Evolutionary conservation across 2,888 invertebrate species (phyloP).

Genomic region (Epirrhoe alternata): DNA sequence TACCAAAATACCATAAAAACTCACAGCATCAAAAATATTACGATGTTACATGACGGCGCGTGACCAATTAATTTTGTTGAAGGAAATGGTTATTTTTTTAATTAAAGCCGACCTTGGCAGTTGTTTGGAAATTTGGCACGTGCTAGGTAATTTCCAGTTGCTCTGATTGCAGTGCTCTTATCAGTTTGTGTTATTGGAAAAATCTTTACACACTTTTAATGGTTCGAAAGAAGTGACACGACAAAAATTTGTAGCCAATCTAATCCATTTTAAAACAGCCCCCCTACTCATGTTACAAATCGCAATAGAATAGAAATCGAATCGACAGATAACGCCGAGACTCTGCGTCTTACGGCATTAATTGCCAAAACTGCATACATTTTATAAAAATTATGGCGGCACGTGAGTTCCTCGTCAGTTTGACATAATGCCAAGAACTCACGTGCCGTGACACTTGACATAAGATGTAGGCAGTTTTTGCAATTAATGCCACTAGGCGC

Average conservation of each 20-base stretch:
- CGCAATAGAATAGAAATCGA: too few species aligned
- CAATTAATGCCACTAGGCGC: too few species aligned
- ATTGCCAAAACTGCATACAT: too few species aligned
- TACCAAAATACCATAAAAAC: neutral
- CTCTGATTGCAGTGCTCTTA: neutral
- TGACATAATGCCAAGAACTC: too few species aligned
- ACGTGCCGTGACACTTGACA: too few species aligned
- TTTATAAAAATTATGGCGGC: too few species aligned
- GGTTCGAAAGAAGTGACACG: neutral
- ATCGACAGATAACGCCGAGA: too few species aligned
- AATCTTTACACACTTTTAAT: neutral
- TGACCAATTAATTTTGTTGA: conserved; percentile 15
- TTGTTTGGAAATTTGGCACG: conserved; percentile 21
- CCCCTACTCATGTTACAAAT: neutral
- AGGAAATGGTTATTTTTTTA: conserved; percentile 22
- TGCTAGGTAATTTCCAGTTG: conserved; percentile 4
- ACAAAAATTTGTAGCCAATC: neutral
- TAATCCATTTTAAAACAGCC: neutral
- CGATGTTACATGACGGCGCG: neutral
- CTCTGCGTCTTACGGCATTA: too few species aligned
- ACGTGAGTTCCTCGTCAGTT: too few species aligned
- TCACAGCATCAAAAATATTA: neutral
- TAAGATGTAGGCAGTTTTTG: too few species aligned
- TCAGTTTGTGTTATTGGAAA: neutral
- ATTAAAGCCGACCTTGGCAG: conserved; percentile 21